Conservation (phyloP, 2,113 vertebrate species). For the Nesogale talazaci region DNA sequence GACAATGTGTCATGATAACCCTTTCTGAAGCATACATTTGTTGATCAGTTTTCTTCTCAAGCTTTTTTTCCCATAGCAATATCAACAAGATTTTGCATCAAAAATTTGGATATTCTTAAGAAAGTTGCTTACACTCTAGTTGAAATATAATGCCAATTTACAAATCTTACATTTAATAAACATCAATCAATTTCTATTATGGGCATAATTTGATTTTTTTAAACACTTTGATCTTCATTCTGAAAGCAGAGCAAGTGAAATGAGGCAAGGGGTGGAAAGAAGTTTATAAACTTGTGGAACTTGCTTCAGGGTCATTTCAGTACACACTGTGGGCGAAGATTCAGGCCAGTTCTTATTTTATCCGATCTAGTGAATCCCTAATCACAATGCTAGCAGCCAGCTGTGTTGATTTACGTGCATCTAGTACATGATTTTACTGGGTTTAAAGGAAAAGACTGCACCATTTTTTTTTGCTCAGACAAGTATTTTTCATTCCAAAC, state of each 20-base stretch:
- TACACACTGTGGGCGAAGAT: slow-evolving; percentile 60
- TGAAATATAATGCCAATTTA: background rate
- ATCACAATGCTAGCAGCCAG: slow-evolving; percentile 73
- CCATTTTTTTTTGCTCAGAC: slow-evolving; percentile 70
- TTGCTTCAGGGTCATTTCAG: slow-evolving; percentile 75
- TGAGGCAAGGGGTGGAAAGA: background rate
- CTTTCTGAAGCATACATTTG: background rate
- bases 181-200: background rate
- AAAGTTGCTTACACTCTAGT: background rate
- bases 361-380: slow-evolving; percentile 66
- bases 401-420: slow-evolving; percentile 72
- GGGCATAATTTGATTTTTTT: background rate
- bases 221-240: background rate
- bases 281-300: slow-evolving; percentile 44
- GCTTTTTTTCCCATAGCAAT: background rate
- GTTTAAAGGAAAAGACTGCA: slow-evolving; percentile 33
- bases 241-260: slow-evolving; percentile 18
- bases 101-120: background rate
- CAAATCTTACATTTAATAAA: background rate
- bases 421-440: slow-evolving; percentile 43
- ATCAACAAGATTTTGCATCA: background rate
- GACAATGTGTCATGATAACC: background rate
- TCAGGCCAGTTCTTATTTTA: slow-evolving; percentile 78
- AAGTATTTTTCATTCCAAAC: slow-evolving; percentile 71
- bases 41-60: background rate